Percentiles rank a stretch among this genome's conserved stretches.
These are phyloP conservation scores for Rhinopithecus roxellana DNA, from an alignment of 2,113 vertebrate genomes.

Conservation along the genomic window DNA sequence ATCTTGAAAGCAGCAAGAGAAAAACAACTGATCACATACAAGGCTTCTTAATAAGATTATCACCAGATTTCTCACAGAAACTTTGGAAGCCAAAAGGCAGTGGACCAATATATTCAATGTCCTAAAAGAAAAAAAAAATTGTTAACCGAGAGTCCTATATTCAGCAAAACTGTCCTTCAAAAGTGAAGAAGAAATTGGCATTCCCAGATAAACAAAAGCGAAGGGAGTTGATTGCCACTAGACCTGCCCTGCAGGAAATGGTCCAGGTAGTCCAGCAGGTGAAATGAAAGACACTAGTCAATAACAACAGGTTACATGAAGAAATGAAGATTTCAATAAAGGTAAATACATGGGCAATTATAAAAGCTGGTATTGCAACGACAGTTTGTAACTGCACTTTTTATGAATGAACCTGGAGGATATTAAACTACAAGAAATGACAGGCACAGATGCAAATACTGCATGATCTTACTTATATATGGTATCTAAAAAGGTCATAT, in stretches of 20 bases:
- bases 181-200: neutral
- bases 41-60: neutral
- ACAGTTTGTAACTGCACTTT: neutral
- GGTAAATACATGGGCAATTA: neutral
- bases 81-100: neutral
- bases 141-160: neutral
- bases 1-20: neutral
- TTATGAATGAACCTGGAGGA: neutral
- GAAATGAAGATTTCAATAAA: neutral
- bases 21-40: neutral
- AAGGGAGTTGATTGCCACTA: neutral
- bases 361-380: neutral
- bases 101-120: neutral
- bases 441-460: neutral
- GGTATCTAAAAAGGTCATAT: neutral
- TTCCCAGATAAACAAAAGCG: neutral
- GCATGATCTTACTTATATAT: neutral
- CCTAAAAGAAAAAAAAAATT: neutral
- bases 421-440: neutral
- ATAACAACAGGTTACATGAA: neutral
- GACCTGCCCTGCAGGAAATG: no score
- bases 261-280: neutral
- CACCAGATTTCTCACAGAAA: neutral
- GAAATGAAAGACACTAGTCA: neutral
- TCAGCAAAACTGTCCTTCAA: neutral